Evolutionary conservation across 2,888 invertebrate genomes (phyloP).

Genomic region (Mesorhabditis belari): DNA sequence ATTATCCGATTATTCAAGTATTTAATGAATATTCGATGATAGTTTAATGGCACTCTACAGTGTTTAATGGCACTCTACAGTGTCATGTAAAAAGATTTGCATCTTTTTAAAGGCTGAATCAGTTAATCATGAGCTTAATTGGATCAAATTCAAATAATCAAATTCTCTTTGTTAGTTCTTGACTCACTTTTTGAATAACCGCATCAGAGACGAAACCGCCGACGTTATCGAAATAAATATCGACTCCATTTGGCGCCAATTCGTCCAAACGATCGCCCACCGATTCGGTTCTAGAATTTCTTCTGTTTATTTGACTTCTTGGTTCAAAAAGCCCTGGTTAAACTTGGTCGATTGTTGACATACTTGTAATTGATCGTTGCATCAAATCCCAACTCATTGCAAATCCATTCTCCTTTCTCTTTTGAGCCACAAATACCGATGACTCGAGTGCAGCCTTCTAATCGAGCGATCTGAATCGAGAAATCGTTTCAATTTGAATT

Average conservation of each 20-base stretch:
- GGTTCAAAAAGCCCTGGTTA: neutral
- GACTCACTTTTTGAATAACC: conserved; percentile 53
- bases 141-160: neutral
- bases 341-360: neutral
- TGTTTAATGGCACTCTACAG: too few relatives aligned
- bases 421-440: conserved; percentile 56
- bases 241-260: conserved; percentile 53
- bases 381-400: conserved; percentile 51
- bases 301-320: neutral
- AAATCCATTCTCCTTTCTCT: conserved; percentile 48
- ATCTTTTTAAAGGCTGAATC: neutral
- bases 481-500: neutral
- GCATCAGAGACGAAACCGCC: conserved; percentile 54
- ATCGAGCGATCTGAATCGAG: conserved; percentile 49
- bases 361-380: conserved; percentile 54
- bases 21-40: too few relatives aligned
- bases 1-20: neutral
- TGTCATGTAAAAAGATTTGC: too few relatives aligned
- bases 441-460: conserved; percentile 50
- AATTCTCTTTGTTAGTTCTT: neutral
- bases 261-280: conserved; percentile 42
- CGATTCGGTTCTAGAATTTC: conserved; percentile 34
- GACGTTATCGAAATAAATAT: conserved; percentile 57
- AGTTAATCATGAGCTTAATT: neutral
- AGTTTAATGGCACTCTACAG: too few relatives aligned